Evolutionary conservation across 2,888 invertebrate species (phyloP), one percentile per base, ranked within the genome.

Genomic region (Tupiocoris notatus): DNA sequence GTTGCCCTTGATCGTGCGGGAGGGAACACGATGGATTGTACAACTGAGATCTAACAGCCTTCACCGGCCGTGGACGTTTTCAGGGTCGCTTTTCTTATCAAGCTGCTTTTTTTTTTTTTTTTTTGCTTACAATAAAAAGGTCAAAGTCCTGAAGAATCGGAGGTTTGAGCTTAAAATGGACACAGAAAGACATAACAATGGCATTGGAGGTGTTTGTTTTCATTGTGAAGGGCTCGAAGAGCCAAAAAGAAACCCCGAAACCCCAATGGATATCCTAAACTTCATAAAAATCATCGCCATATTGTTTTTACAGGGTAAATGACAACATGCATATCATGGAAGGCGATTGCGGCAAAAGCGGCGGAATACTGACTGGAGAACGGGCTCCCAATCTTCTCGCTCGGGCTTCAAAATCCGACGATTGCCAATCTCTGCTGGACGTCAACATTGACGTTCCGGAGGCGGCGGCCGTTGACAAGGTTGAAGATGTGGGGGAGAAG

Each of bases 291-390:
- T n/a, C n/a, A n/a, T n/a, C n/a, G n/a, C n/a, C n/a, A n/a, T n/a
- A n/a, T n/a, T n/a, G 79, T 82, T 82, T 78, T 86, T 85, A 18
- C 85, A 88, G 88, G 79, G 83, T 87, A 80, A 87, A 87, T 85
- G 88, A 87, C 84, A 88, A 87, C 83, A 88, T 88, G 88, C 87
- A 88, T 82, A 87, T 87, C 64, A 87, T 87, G 86, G 88, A 88
- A 78, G 85, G 85, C 80, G 86, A 86, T 23, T 76, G 76, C 57
- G 65, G 63, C 70, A 71, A 77, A 75, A 77, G 70, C 62, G 64
- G 78, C 57, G 76, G 78, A 54, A 61, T 65, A 24, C 63, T 77
- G 68, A 75, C 78, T 1, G 79, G 61, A 20, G 79, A 79, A 54
- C 68, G 77, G 0, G 78, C 79, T 7, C 79, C 79, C 24, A 77